Conservation (phyloP, 2,888 invertebrate genomes). For the Synanthedon formicaeformis region DNA sequence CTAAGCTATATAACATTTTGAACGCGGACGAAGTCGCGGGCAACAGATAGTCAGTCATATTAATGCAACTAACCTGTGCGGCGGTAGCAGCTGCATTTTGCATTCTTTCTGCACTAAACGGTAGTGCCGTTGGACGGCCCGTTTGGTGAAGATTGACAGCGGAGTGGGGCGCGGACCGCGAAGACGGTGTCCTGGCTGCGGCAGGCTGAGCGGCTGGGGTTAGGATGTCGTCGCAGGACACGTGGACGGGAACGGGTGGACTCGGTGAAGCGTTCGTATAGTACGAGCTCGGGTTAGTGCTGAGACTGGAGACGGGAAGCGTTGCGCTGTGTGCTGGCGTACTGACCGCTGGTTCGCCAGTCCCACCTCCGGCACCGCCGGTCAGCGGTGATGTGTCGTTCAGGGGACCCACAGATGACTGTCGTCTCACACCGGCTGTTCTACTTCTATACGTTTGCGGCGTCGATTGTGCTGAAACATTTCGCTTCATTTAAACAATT, state of each 20-base stretch:
- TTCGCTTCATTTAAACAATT: no score
- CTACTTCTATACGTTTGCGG: constrained; percentile 72
- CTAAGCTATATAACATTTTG: no score
- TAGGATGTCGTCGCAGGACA: constrained; percentile 61
- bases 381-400: constrained; percentile 66
- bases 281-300: constrained; percentile 68
- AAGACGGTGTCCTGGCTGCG: constrained; percentile 45
- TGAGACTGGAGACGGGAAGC: constrained; percentile 67
- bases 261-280: constrained; percentile 74
- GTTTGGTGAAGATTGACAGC: constrained; percentile 58
- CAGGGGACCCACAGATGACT: constrained; percentile 73
- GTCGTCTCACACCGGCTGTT: constrained; percentile 68
- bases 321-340: constrained; percentile 62
- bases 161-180: constrained; percentile 61
- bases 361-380: constrained; percentile 26
- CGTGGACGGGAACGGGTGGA: constrained; percentile 57
- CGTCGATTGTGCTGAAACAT: constrained; percentile 72
- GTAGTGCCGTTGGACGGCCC: constrained; percentile 49
- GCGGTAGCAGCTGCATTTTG: constrained; percentile 24
- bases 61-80: constrained; percentile 4
- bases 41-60: no score
- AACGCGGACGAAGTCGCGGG: no score
- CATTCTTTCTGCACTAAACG: constrained; percentile 37
- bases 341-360: constrained; percentile 45
- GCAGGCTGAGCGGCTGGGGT: constrained; percentile 33